Base-by-base conservation (phyloP, 1,140 invertebrate genomes). In the Drosophila elegans region DNA sequence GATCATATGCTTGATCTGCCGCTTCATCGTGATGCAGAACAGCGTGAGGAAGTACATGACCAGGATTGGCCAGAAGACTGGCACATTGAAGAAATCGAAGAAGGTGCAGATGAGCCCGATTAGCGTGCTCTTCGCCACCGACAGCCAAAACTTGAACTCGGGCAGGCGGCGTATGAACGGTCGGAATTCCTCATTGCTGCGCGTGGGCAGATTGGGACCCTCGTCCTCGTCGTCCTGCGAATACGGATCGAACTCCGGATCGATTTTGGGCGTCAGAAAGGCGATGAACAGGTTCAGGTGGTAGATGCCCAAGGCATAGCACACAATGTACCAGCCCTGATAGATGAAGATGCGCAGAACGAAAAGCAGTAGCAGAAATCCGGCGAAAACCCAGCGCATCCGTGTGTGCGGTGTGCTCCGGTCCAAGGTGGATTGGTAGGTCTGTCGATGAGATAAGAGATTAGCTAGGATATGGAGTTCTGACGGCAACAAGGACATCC, bases 1-100 rank as follows among this genome's bases (percentile, higher is more conserved):
- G 84, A 99, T 98, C 99, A 99, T 99, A 94, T 99, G 99, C 98
- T 97, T 99, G 84, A 99, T 99, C 95, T 99, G 99, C 91, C 98
- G 95, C 93, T 99, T 99, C 99, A 99, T 99, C 51, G 99, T 99
- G 82, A 99, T 97, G 93, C 97, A 97, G 93, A 99, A 98, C 71
- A 99, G 93, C 41, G 98, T 98, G 90, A 99, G 97, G 93, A 99
- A 99, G 93, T 99, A 99, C 96, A 99, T 98, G 63, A 99, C 98
- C 90, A 99, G 95, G 78, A 99, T 99, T 48, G 99, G 99, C 99
- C 99, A 99, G 93, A 99, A 99, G 80, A 99, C 99, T 90, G 99
- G 99, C 92, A 99, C 96, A 94, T 99, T 99, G 92, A 99, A 98
- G 77, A 97, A 96, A 90, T 99, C 98, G 93, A 99, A 99, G 92